Base-by-base conservation (phyloP, 2,113 vertebrate species). In the Anser brachyrhynchus region DNA sequence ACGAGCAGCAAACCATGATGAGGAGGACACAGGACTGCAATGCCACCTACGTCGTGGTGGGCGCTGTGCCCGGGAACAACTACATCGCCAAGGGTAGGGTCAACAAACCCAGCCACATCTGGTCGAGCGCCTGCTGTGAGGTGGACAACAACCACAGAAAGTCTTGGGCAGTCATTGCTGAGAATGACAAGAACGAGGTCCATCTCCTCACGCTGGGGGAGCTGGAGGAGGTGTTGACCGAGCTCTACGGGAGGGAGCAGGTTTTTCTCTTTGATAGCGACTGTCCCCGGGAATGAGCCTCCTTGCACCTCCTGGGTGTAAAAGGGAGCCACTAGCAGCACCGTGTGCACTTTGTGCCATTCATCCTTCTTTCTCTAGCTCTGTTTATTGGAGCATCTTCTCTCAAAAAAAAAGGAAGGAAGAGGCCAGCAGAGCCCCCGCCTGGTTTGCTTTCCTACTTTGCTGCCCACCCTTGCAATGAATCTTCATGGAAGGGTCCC, bases 31-130 rank as follows among this genome's bases (percentile, higher is more conserved):
- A 57, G 37, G 87, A 22, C 18, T 97, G 97, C 54, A 25, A 7
- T 0, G 78, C 4, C 19, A 97, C 97, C 13, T 97, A 97, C 0
- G 95, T 49, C 0, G 0, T 97, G 0, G 95, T 96, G 80, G 97
- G 97, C 1, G 88, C 95, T 1, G 97, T 97, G 66, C 97, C 97
- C 46, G 97, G 97, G 26, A 96, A 95, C 92, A 96, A 70, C 84
- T 97, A 78, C 15, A 95, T 97, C 0, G 77, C 96, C 33, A 65
- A 72, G 3, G 92, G 95, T 6, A 95, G 95, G 69, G 97, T 97
- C 58, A 97, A 97, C 19, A 95, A 67, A 58, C 97, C 97, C 85
- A 94, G 95, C 83, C 3, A 96, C 62, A 2, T 97, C 67, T 97
- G 97, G 97, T 87, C 97, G 0, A 67, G 94, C 3, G 95, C 92